Evolutionary conservation across 2,797 vertebrate species (phyloP).

Genomic region (Lutra lutra): DNA sequence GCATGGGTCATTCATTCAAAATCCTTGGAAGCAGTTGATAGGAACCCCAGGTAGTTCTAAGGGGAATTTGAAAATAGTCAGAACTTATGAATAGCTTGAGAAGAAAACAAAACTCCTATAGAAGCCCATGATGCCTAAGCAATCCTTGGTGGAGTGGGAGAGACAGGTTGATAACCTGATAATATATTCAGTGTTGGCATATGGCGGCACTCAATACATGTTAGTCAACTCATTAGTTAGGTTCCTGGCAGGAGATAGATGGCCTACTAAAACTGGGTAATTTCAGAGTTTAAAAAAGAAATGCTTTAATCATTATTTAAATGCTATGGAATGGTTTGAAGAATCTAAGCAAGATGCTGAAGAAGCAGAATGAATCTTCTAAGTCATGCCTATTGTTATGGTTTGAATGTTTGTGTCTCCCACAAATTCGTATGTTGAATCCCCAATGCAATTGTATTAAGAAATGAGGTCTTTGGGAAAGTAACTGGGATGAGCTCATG

Average conservation of each 20-base stretch:
- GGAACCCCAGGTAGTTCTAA: not conserved
- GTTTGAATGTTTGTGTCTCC: not conserved
- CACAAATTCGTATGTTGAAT: not conserved
- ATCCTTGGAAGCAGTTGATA: not conserved
- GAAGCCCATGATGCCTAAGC: not conserved
- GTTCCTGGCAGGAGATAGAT: not conserved
- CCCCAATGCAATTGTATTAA: not conserved
- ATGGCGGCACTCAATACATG: not conserved
- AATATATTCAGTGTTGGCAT: not conserved
- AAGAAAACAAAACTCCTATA: not conserved
- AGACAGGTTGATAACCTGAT: not conserved
- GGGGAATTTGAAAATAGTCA: not conserved
- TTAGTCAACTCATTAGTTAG: not conserved
- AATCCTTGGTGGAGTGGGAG: not conserved
- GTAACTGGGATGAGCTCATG: not conserved
- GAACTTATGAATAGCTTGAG: not conserved
- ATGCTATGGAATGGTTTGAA: not conserved
- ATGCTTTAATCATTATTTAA: not conserved
- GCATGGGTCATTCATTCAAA: not conserved
- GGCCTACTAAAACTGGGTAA: not conserved
- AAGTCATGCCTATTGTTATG: not conserved
- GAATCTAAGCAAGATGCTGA: not conserved
- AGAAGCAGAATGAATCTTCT: not conserved
- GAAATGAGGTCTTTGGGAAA: not conserved
- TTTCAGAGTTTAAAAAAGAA: not conserved